These are phyloP conservation scores for Ceriagrion tenellum DNA, from an alignment of 2,888 invertebrate genomes.

Conservation along the genomic window DNA sequence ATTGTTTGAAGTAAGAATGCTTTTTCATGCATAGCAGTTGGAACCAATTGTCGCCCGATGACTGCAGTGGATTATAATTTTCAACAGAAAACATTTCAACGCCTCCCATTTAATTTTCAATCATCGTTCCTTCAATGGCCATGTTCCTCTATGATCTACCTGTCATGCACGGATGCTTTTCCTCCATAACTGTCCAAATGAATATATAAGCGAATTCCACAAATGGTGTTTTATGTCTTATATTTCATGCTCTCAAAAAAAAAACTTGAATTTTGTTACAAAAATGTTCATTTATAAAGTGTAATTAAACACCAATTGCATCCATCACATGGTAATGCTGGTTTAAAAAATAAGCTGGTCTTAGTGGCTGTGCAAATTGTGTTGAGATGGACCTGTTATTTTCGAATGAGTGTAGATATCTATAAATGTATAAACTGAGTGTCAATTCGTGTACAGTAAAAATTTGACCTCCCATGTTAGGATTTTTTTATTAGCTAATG, in stretches of 20 bases:
- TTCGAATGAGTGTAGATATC: slow-evolving; percentile 40
- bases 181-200: neutral
- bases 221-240: neutral
- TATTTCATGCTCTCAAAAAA: neutral
- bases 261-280: neutral
- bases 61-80: neutral
- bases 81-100: neutral
- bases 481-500: slow-evolving; percentile 33
- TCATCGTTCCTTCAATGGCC: neutral
- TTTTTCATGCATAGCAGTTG: neutral
- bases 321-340: slow-evolving; percentile 6
- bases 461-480: neutral
- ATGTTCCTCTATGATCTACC: neutral
- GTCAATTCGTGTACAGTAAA: slow-evolving; percentile 52
- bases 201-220: neutral
- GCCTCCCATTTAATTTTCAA: neutral
- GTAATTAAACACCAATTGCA: slow-evolving; percentile 13
- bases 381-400: slow-evolving; percentile 49
- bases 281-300: neutral
- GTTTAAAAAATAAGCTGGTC: slow-evolving; percentile 30
- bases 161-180: neutral
- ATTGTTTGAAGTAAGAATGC: neutral
- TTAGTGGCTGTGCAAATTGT: slow-evolving; percentile 21
- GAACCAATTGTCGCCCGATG: neutral
- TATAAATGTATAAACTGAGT: neutral